phyloP scores from a whole-genome alignment of 2,888 invertebrate species.

The Nemurella pictetii region DNA sequence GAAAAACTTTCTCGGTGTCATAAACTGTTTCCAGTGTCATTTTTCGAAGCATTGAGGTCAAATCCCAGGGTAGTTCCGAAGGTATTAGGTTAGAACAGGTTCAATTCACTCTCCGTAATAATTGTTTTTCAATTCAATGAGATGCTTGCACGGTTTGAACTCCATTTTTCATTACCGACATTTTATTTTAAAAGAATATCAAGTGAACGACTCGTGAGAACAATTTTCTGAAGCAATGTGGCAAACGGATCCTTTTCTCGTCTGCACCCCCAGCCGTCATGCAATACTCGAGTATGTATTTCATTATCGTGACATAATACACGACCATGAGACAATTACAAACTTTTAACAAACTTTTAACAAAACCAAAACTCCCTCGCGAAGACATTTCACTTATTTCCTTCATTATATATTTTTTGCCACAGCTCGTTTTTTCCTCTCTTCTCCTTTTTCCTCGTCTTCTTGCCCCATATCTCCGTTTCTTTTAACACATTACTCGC shows the following conservation, averaged over 20 bases:
- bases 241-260: background rate
- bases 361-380: background rate
- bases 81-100: no score
- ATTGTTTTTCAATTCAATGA: background rate
- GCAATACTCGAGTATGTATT: background rate
- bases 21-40: no score
- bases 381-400: conserved; percentile 32
- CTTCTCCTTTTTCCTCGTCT: background rate
- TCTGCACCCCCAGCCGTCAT: background rate
- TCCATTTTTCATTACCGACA: background rate
- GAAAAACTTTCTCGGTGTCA: no score
- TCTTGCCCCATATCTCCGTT: conserved; percentile 19
- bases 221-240: background rate
- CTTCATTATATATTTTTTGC: conserved; percentile 31
- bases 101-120: background rate
- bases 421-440: background rate
- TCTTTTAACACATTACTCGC: conserved; percentile 30
- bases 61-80: no score
- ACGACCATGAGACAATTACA: background rate
- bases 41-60: no score
- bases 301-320: background rate
- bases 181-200: background rate
- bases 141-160: background rate
- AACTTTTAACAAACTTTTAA: background rate
- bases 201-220: background rate